Evolutionary conservation across 2,888 invertebrate species (phyloP), one percentile per base, ranked within the genome.

Genomic region (Synergus itoensis): DNA sequence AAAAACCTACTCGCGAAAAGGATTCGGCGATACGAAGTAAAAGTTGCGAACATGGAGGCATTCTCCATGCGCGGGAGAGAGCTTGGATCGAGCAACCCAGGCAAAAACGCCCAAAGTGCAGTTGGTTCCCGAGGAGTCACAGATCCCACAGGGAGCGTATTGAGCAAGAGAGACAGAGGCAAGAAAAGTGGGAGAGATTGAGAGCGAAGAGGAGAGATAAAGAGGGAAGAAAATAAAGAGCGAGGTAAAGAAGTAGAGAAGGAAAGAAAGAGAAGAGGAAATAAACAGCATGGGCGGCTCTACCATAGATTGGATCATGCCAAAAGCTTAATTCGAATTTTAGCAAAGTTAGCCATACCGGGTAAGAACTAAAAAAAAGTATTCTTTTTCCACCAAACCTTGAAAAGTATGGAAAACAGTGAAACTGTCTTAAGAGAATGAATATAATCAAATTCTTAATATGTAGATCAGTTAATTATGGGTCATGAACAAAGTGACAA

Each of bases 31-130:
- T 84, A 82, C 83, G 83, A 80, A 84, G 83, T 84, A 82, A 84
- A 84, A 77, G 80, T 78, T 84, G 86, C 81, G 82, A 81, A 80
- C 64, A 73, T 64, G 64, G 64, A 78, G 78, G 83, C 82, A 84
- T 85, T 84, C 83, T 76, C 81, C 79, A 75, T 79, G 84, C 83
- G 83, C 82, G 83, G 82, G 80, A 81, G 85, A 85, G 83, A 77
- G 75, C 75, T 53, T 63, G 79, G 76, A 80, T 77, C 78, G 76
- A 76, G 67, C 77, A 82, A 79, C 64, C 79, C 78, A 76, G 80
- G 85, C 86, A 89, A 89, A 89, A 89, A 89, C 88, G 81, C 84
- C 81, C 84, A 82, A 87, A 87, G 86, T 85, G 85, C 85, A 85
- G 86, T 87, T 84, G 85, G 83, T 85, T 86, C 84, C 82, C 85